A percentile compares a stretch with the other conserved stretches of the same genome.
These are phyloP conservation scores for Oscarella lobularis DNA, from an alignment of 37 sponge, comb jelly and placozoan genomes.

Conservation along the genomic window DNA sequence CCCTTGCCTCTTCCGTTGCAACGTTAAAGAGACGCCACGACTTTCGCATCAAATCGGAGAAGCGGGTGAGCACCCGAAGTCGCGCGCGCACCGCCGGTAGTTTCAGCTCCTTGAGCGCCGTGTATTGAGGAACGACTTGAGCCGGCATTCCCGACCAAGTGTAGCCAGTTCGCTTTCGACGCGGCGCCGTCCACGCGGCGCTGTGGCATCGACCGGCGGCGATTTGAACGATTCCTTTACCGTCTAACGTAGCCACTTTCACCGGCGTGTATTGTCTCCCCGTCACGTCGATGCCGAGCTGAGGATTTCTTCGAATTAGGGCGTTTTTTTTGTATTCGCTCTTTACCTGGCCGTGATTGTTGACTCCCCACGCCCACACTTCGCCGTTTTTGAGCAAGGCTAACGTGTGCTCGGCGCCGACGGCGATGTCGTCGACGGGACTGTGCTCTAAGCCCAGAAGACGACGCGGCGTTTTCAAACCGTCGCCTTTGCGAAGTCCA, in stretches of 20 bases:
- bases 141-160: slow-evolving; percentile 20
- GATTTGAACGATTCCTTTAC: slow-evolving; percentile 26
- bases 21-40: slow-evolving; percentile 55
- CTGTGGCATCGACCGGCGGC: slow-evolving; percentile 55
- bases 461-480: background rate
- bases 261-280: background rate
- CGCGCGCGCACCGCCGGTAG: slow-evolving; percentile 35
- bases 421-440: slow-evolving; percentile 45
- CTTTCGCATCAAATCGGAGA: slow-evolving; percentile 30
- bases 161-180: slow-evolving; percentile 15
- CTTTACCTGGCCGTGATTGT: slow-evolving; percentile 89
- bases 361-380: slow-evolving; percentile 91
- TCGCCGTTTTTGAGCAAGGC: slow-evolving; percentile 63
- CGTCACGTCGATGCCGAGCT: background rate
- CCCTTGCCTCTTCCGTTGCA: background rate
- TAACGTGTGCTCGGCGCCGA: slow-evolving; percentile 81
- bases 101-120: slow-evolving; percentile 29
- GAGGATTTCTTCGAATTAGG: too few species aligned
- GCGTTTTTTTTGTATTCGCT: too few species aligned
- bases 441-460: background rate
- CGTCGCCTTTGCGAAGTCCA: background rate
- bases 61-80: slow-evolving; percentile 36
- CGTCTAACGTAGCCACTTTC: background rate
- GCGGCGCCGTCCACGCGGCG: slow-evolving; percentile 30
- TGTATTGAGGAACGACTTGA: slow-evolving; percentile 37